These are phyloP conservation scores for Brachyhypopomus occidentalis DNA, from an alignment of 2,113 vertebrate species.

Conservation along the genomic window DNA sequence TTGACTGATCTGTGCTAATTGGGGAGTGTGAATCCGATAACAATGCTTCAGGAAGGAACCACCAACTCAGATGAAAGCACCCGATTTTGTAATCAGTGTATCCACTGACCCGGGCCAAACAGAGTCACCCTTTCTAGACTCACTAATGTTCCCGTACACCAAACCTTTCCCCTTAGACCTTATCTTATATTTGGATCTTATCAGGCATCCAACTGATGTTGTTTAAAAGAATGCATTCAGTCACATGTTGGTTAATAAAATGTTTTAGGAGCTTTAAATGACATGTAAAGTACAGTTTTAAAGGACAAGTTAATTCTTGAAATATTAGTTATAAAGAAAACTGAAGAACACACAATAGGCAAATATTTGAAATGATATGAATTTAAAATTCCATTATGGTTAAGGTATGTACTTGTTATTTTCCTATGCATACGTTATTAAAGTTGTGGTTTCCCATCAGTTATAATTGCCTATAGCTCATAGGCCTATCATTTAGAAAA, in stretches of 20 bases:
- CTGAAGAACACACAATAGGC: not conserved
- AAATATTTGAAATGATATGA: not conserved
- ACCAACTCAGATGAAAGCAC: constrained; percentile 83
- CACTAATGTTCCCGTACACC: constrained; percentile 24
- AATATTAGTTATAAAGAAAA: not conserved
- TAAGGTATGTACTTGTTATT: not conserved
- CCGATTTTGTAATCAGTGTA: constrained; percentile 79
- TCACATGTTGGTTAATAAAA: not conserved
- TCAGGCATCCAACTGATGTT: not conserved
- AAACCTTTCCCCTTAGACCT: constrained; percentile 2
- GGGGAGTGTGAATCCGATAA: constrained; percentile 80
- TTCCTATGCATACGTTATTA: too few species aligned
- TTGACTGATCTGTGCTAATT: constrained; percentile 83
- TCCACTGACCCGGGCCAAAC: constrained; percentile 77
- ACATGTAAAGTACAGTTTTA: not conserved
- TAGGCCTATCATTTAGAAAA: too few species aligned
- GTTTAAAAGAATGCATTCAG: not conserved
- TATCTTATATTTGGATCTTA: constrained; percentile 9
- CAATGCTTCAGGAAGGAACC: constrained; percentile 83
- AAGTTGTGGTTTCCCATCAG: too few species aligned
- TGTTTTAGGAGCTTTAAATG: not conserved
- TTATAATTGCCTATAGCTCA: too few species aligned
- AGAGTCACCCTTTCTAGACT: constrained; percentile 5
- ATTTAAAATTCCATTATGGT: not conserved
- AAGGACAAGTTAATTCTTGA: too few species aligned